A percentile compares a stretch with the other conserved stretches of the same genome.
Evolutionary conservation across 2,113 vertebrate genomes (phyloP).

Genomic region (Strigops habroptila): DNA sequence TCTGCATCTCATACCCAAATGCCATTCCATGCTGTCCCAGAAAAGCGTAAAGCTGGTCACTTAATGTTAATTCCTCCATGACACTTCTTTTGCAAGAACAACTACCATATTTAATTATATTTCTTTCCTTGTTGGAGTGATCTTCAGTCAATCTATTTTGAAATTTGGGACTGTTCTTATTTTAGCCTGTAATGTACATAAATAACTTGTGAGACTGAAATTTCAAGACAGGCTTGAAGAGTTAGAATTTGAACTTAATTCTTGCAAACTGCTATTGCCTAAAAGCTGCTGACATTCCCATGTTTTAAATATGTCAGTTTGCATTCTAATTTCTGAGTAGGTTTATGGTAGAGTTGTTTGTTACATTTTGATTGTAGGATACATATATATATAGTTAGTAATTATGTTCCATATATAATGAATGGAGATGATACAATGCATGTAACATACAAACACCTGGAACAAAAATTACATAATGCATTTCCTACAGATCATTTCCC

Average conservation of each 20-base stretch:
- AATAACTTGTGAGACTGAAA: not conserved
- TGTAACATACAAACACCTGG: not conserved
- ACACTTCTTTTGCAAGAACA: not conserved
- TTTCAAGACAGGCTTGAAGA: not conserved
- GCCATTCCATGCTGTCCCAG: not conserved
- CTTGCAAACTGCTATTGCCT: not conserved
- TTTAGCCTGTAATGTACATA: not conserved
- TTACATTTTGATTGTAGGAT: not conserved
- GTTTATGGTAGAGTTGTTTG: not conserved
- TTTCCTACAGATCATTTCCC: not conserved
- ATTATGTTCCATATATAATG: not conserved
- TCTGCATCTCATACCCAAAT: not conserved
- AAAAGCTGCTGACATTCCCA: not conserved
- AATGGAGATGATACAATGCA: not conserved
- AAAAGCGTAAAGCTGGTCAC: not conserved
- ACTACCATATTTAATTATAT: not conserved
- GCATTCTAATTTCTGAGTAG: not conserved
- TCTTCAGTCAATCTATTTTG: not conserved
- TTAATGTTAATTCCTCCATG: not conserved
- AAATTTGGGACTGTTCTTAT: not conserved
- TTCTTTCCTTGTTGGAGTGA: not conserved
- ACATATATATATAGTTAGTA: not conserved
- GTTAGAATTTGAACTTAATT: not conserved
- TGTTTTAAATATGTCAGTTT: not conserved
- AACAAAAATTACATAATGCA: not conserved